Base-by-base conservation (phyloP, 2,888 invertebrate species). In the Bedellia somnulentella region DNA sequence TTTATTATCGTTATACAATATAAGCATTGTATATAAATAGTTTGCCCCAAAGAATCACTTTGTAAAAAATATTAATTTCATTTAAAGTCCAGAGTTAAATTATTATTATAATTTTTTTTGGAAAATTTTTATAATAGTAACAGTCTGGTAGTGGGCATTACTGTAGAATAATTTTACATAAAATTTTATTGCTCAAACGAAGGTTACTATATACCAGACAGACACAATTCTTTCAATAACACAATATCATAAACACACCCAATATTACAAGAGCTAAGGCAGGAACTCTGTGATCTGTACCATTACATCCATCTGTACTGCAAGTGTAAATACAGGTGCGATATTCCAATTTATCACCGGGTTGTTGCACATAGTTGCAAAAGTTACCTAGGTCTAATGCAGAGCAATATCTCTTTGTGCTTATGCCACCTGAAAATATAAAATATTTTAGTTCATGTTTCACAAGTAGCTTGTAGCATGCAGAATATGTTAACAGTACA, bases 311-410 rank as follows among this genome's bases (percentile, higher is more conserved):
- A 50, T 93, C 88, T 1, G 83, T 80, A 33, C 76, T 68, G 48
- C 94, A 94, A 1, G 93, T 93, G 54, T 82, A 92, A 31, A 93
- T 83, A 58, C 94, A 94, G 3, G 93, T 91, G 40, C 93, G 80
- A 58, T 93, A 93, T 34, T 84, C 83, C 44, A 91, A 62, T 44
- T 79, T 81, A 55, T 94, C 94, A n/a, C 93, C 93, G 5, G 86
- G 86, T 41, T 93, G 87, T 37, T 80, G 71, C 1, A 93, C 90
- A 57, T 90, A 92, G 52, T 93, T 87, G 60, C 94, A 94, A 47
- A 90, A 92, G 58, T 91, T 92, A 10, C 93, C 93, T 48, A 92
- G 67, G 58, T 93, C 87, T 46, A 87, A 67, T 0, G 93, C 85
- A 2, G 93, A 93, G 56, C 94, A 94, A 52, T 83, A 93, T 39